Evolutionary conservation across 2,888 invertebrate genomes (phyloP).

Genomic region (Mythimna pallens): DNA sequence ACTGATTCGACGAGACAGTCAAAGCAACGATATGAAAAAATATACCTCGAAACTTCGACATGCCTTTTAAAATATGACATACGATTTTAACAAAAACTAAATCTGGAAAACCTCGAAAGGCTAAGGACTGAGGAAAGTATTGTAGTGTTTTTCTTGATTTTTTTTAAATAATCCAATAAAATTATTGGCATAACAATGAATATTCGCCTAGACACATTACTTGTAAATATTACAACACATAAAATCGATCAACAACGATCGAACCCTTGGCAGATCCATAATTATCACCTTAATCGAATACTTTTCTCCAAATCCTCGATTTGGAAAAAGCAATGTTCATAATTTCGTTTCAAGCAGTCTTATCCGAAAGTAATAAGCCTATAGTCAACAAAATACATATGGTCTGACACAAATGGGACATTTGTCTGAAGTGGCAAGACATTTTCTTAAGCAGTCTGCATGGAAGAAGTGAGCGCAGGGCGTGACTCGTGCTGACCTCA

Average conservation of each 20-base stretch:
- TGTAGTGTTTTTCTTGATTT: constrained; percentile 10
- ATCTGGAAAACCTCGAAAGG: not conserved
- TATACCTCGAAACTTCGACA: not conserved
- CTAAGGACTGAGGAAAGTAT: not conserved
- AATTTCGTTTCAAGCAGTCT: constrained; percentile 76
- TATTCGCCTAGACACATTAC: constrained; percentile 14
- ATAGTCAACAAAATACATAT: constrained; percentile 89
- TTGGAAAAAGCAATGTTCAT: constrained; percentile 57
- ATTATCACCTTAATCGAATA: constrained; percentile 57
- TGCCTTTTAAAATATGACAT: not conserved
- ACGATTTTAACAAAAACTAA: not conserved
- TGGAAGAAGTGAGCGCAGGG: constrained; percentile 96
- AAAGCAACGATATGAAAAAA: constrained; percentile 3
- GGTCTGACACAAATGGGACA: constrained; percentile 95
- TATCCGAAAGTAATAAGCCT: constrained; percentile 66
- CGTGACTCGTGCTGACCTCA: constrained; percentile 94
- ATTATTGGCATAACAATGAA: constrained; percentile 1
- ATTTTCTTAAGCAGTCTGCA: constrained; percentile 93
- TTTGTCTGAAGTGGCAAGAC: constrained; percentile 92
- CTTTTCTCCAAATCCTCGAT: constrained; percentile 56
- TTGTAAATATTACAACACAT: constrained; percentile 45
- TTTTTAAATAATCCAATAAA: constrained; percentile 12
- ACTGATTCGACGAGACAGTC: not conserved
- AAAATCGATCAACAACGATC: constrained; percentile 31
- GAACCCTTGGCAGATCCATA: constrained; percentile 13